Conservation (phyloP, 2,888 invertebrate genomes). For the Elysia crispata region DNA sequence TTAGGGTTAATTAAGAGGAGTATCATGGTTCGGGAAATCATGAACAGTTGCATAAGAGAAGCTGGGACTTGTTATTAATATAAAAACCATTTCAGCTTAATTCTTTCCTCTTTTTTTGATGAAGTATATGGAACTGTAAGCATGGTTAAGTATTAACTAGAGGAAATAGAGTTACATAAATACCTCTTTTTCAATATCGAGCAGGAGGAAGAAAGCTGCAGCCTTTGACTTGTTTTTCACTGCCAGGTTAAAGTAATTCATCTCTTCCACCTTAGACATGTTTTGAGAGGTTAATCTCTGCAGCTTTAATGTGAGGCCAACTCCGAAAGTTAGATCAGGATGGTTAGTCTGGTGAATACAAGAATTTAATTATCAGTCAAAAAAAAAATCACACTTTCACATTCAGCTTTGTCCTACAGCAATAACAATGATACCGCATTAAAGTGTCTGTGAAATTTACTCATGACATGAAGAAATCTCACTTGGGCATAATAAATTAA, state of each 20-base stretch:
- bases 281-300: slow-evolving; percentile 59
- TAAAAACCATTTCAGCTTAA: not conserved
- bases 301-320: slow-evolving; percentile 69
- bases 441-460: too few relatives aligned
- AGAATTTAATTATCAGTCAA: slow-evolving; percentile 5
- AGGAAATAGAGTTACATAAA: too few relatives aligned
- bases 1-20: too few relatives aligned
- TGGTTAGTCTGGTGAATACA: slow-evolving; percentile 58
- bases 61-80: too few relatives aligned
- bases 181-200: slow-evolving; percentile 17
- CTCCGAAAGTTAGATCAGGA: slow-evolving; percentile 67
- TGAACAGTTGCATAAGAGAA: too few relatives aligned
- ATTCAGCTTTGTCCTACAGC: too few relatives aligned
- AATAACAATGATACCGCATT: too few relatives aligned
- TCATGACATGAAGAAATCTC: too few relatives aligned
- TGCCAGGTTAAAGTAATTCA: slow-evolving; percentile 62
- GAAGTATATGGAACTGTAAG: not conserved
- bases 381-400: not conserved
- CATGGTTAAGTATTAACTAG: too few relatives aligned
- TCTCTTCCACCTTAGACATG: slow-evolving; percentile 56
- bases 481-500: too few relatives aligned
- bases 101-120: not conserved
- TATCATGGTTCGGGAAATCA: too few relatives aligned
- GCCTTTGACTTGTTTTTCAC: slow-evolving; percentile 47
- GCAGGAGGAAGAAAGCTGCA: slow-evolving; percentile 36